Base-by-base conservation (phyloP, 2,888 invertebrate genomes). In the Meteorus colon region DNA sequence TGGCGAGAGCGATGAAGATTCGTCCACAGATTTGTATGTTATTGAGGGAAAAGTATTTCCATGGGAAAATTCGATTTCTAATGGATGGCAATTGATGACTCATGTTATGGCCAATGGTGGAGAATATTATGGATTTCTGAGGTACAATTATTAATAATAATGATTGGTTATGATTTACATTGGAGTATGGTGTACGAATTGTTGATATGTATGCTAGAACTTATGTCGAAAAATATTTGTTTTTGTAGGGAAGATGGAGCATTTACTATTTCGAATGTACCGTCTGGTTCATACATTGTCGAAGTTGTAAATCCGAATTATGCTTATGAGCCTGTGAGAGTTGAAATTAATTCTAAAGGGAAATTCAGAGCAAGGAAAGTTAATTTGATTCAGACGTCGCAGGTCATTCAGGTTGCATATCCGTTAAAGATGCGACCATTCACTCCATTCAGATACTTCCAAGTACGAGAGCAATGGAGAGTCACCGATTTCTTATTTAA, bases 291-390 rank as follows among this genome's bases (percentile, higher is more conserved):
- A 0, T 98, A 98, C 89, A 94, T 99, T 5, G 92, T 99, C 0
- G 99, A 99, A 91, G 94, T 98, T 10, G 91, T 96, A 55, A 95
- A 98, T 90, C 96, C 98, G 0, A 95, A 97, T 86, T 97, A 94
- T 86, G 93, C 95, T 80, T 99, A 98, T 89, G 99, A 99, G 89
- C 96, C 98, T 27, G 94, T 96, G 6, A 92, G 99, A 78, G 98
- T 99, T 1, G 99, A 99, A 91, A 98, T 99, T 78, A 99, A 97
- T 88, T 95, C 96, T 0, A 98, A 98, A 90, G 99, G 99, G 55
- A 99, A 98, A 90, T 96, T 96, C 85, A 92, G 99, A 82, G 98
- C 98, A 0, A 92, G 99, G 65, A 96, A 96, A 91, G 96, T 99
- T 0, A 98, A 98, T 90, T 94, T 96, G 85, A 94, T 99, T 63